phyloP scores from a whole-genome alignment of 2,888 invertebrate genomes.

The Cerastis leucographa region DNA sequence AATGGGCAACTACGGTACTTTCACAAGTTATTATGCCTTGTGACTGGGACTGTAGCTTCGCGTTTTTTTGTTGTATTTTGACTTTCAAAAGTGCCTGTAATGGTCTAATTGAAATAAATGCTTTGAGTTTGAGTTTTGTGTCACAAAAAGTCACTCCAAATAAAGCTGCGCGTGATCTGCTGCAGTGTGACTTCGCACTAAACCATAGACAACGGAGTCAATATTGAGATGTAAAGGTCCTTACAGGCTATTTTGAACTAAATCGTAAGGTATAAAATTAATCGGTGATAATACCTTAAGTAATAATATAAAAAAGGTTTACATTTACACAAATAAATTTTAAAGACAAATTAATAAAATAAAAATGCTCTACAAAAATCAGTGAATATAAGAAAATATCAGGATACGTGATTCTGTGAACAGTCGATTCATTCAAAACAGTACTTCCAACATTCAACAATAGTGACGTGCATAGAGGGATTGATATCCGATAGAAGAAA shows the following conservation, averaged over 20 bases:
- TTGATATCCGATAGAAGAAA: slow-evolving; percentile 60
- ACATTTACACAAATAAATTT: background rate
- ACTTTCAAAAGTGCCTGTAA: too few species aligned
- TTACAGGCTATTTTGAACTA: slow-evolving; percentile 14
- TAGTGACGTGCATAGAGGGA: slow-evolving; percentile 60
- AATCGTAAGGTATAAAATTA: background rate
- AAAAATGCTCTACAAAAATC: background rate
- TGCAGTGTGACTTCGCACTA: slow-evolving; percentile 10
- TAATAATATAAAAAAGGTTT: background rate
- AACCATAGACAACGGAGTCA: slow-evolving; percentile 26
- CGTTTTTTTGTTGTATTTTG: too few species aligned
- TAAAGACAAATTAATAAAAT: background rate
- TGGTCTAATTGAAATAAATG: too few species aligned
- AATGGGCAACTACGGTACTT: too few species aligned
- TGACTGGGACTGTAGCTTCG: too few species aligned
- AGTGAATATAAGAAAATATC: slow-evolving; percentile 7
- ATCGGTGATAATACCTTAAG: background rate
- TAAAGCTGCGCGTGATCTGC: background rate
- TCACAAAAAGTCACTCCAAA: background rate
- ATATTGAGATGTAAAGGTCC: slow-evolving; percentile 28
- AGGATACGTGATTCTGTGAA: slow-evolving; percentile 13
- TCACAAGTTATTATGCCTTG: too few species aligned
- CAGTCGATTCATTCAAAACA: slow-evolving; percentile 40
- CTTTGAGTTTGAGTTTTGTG: too few species aligned
- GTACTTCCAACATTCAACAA: slow-evolving; percentile 56